Base-by-base conservation (phyloP, 2,113 vertebrate genomes). In the Cichladusa arquata region DNA sequence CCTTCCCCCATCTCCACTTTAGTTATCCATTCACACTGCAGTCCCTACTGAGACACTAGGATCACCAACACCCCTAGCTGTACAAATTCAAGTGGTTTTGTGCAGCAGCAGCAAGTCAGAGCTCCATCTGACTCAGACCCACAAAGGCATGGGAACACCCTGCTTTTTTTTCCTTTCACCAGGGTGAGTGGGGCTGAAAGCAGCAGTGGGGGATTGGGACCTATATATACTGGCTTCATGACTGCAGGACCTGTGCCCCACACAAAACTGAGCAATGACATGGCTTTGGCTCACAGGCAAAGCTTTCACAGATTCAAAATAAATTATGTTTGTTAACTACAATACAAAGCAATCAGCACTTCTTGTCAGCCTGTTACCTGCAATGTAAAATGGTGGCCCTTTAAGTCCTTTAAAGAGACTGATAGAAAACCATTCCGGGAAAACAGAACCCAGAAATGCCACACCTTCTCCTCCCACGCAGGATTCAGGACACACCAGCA, bases 151-250 rank as follows among this genome's bases (percentile, higher is more conserved):
- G 4, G 23, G 15, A 88, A 71, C 8, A 34, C 6, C 1, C 19
- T 31, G 16, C 6, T 14, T 8, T 54, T 67, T 26, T 31, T 45
- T 3, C 22, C 22, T 71, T 73, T 45, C 25, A 25, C 12, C 23
- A 48, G 0, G 15, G 14, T 28, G 22, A 67, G 29, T 12, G 34
- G 12, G 44, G 29, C 47, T 85, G 40, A 90, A 76, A 42, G 48
- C 23, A 74, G 66, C 3, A 1, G 19, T 14, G 6, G 1, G 7
- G 20, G 14, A 1, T 34, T 57, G 19, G 25, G 48, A 83, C 29
- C 9, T 2, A 1, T 38, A 36, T 48, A 18, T 16, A 24, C 19
- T 16, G 19, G 22, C 17, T 84, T 65, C 0, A 0, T 22, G 42
- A 48, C 19, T 0, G 2, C 18, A 51, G 71, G 54, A 83, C 62